Percentiles rank a stretch among this genome's conserved stretches.
phyloP scores from a whole-genome alignment of 2,113 vertebrate genomes.

The Neolamprologus caudopunctatus region DNA sequence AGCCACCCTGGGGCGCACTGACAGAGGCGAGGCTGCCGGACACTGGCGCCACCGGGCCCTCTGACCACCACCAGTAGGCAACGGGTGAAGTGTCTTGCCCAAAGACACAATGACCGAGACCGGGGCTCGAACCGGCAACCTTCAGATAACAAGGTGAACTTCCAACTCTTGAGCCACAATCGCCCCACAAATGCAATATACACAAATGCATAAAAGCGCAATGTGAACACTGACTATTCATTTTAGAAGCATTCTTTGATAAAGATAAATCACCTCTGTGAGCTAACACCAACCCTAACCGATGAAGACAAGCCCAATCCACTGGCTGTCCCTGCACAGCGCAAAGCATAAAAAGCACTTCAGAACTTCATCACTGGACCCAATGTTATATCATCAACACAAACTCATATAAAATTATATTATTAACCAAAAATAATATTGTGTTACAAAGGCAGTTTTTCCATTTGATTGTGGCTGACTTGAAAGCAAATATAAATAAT shows the following conservation, averaged over 20 bases:
- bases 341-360: neutral
- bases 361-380: neutral
- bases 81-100: rapidly evolving
- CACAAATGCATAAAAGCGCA: neutral
- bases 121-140: neutral
- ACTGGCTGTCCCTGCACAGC: neutral
- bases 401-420: neutral
- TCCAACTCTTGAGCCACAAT: neutral
- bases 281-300: neutral
- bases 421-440: neutral
- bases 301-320: neutral
- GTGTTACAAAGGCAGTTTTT: neutral
- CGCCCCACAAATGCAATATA: neutral
- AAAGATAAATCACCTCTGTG: neutral
- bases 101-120: neutral
- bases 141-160: neutral
- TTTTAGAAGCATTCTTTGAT: neutral
- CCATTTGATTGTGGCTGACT: neutral
- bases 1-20: neutral
- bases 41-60: neutral
- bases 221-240: neutral
- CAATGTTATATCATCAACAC: neutral
- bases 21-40: neutral
- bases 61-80: neutral
- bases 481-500: neutral